phyloP scores from a whole-genome alignment of 2,113 vertebrate species.

The Hassar affinis region DNA sequence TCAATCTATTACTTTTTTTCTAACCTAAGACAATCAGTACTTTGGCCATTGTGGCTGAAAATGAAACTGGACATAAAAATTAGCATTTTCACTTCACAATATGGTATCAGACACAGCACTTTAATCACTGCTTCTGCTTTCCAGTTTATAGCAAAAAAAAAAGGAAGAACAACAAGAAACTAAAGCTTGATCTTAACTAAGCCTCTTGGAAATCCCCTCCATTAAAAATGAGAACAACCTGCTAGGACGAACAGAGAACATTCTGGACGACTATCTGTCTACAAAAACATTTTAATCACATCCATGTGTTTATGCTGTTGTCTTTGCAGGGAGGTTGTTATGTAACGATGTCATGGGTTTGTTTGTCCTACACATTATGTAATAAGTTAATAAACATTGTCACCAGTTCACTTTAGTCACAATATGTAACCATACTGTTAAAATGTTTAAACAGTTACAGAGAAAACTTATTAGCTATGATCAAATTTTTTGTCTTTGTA shows the following conservation, averaged over 20 bases:
- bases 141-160: neutral
- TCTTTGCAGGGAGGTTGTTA: neutral
- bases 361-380: neutral
- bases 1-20: neutral
- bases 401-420: neutral
- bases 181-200: neutral
- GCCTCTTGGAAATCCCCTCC: neutral
- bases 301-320: neutral
- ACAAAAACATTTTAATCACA: neutral
- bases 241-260: neutral
- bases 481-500: too few relatives aligned
- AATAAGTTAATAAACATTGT: neutral
- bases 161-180: neutral
- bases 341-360: neutral
- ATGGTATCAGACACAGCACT: neutral
- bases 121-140: neutral
- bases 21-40: neutral
- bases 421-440: too few relatives aligned
- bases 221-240: neutral
- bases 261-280: neutral
- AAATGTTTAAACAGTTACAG: too few relatives aligned
- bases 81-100: neutral
- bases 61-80: neutral
- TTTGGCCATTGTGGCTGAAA: neutral
- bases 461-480: too few relatives aligned